Base-by-base conservation (phyloP, 1,140 invertebrate species). In the Conopomorpha cramerella region DNA sequence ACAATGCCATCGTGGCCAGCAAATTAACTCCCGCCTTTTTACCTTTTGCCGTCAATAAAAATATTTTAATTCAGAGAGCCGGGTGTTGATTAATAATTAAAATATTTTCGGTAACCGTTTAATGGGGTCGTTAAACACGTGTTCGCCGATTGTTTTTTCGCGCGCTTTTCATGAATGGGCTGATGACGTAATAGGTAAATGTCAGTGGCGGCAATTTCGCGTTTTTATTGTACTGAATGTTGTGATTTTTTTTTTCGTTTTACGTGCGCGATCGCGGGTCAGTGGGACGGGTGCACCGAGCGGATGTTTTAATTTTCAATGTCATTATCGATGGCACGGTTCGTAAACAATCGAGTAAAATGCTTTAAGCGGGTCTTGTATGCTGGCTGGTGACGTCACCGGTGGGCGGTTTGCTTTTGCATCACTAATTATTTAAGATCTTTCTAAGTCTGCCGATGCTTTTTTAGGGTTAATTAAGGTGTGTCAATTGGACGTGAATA, bases 131-230 rank as follows among this genome's bases (percentile, higher is more conserved):
- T 58, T 71, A 60, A 67, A 71, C 65, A 71, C 64, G 70, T 70
- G 65, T 64, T 58, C 46, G 55, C 60, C 55, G 64, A 71, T 76
- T 71, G 63, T 74, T 68, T 70, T 68, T 71, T 65, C 56, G 46
- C 55, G 55, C 55, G 53, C 60, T 62, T 63, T 67, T 62, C 59
- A 68, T 76, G 71, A 76, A 76, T 76, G 71, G 52, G 67, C 61
- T 65, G 65, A 71, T 76, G 71, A 72, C 67, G 67, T 72, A 68
- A 74, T 74, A 71, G 71, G 62, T 72, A 72, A 74, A 72, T 72
- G 63, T 68, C 65, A 73, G 67, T 55, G 66, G 53, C 60, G 64
- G 62, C 55, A 66, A 67, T 76, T 72, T 72, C 58, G 68, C 64
- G 64, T 76, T 70, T 74, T 76, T 72, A 76, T 76, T 72, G 63